Base-by-base conservation (phyloP, 2,113 vertebrate species). In the Ivindomyrus marchei region DNA sequence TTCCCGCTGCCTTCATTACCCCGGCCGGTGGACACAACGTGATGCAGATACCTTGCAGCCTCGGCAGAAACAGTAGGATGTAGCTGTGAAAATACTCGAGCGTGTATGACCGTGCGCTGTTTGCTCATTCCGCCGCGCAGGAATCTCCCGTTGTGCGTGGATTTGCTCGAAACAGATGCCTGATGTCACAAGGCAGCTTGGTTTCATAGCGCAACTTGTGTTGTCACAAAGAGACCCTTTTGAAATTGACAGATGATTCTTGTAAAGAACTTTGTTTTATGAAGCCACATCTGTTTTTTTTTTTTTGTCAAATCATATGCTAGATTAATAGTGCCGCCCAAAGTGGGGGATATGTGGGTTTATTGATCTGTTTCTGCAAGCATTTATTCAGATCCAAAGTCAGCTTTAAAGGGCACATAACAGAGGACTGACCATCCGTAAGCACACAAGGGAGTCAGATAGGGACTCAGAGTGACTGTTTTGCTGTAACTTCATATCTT, bases 1-100 rank as follows among this genome's bases (percentile, higher is more conserved):
- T 86, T 86, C 85, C 85, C 47, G n/a, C 85, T 53, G 85, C 85
- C 31, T 52, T 56, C 47, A 49, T 56, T 56, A 56, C 36, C 85
- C 27, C 50, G 2, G n/a, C 50, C 17, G 3, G n/a, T 39, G 47
- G 85, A 53, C 49, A 19, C 85, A 27, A 31, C 13, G n/a, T 21
- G n/a, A 87, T 53, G 49, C 50, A 56, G 47, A 86, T 50, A 2
- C 85, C 46, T 49, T 3, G 46, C 85, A 50, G 45, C 31, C 50
- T 88, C 50, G 45, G 24, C 86, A 56, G 87, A 45, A 66, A 66
- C 53, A 9, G 62, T 13, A 21, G 42, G 52, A 53, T 1, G 27
- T 45, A 10, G 11, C 19, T 58, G 52, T 88, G 52, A 24, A 85
- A 58, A 24, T 31, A 39, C n/a, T 3, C 0, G 0, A 4, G 36